phyloP scores from a whole-genome alignment of 2,113 vertebrate species.

The Tonatia bakeri region DNA sequence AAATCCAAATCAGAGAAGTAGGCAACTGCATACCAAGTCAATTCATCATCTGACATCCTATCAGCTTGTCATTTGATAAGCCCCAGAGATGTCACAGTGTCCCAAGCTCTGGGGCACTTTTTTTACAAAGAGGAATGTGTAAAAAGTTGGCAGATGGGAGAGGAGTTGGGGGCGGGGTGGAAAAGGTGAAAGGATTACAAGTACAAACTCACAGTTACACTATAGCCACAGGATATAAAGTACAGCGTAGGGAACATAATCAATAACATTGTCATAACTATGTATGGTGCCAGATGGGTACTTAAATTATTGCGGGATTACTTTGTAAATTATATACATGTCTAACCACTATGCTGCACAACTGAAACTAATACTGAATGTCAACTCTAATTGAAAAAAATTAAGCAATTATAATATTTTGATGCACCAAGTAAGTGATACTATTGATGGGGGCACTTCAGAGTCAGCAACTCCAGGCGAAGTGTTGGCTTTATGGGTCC shows the following conservation, averaged over 20 bases:
- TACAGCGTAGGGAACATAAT: background rate
- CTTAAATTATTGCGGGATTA: background rate
- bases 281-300: background rate
- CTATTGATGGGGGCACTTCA: background rate
- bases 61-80: background rate
- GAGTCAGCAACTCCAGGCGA: background rate
- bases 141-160: background rate
- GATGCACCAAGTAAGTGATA: background rate
- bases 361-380: background rate
- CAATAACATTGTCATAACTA: background rate
- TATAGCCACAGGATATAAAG: background rate
- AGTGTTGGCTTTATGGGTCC: background rate
- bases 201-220: background rate
- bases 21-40: background rate
- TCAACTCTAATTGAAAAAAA: background rate
- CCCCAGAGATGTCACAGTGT: background rate
- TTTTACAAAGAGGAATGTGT: background rate
- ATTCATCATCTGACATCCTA: background rate
- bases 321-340: background rate
- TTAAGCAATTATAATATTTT: background rate
- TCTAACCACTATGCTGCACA: background rate
- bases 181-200: background rate
- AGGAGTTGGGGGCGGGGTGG: background rate
- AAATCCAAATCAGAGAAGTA: slow-evolving; percentile 37
- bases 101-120: background rate